These are phyloP conservation scores for Eidolon helvum DNA, from an alignment of 2,113 vertebrate species.

Conservation along the genomic window DNA sequence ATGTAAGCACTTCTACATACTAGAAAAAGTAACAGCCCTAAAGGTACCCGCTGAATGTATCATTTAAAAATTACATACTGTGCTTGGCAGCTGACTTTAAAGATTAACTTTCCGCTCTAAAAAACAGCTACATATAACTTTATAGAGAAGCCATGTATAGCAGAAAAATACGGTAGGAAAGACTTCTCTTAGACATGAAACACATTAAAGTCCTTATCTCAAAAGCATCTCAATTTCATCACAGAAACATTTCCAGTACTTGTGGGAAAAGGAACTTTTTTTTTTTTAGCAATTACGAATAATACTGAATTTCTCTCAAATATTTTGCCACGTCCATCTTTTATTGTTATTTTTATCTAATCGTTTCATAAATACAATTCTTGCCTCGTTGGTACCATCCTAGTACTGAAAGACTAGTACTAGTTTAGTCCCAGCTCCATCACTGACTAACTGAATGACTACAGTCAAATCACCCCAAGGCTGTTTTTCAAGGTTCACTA, in stretches of 20 bases:
- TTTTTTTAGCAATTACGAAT: not conserved
- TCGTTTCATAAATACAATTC: not conserved
- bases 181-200: not conserved
- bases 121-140: not conserved
- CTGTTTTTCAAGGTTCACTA: not conserved
- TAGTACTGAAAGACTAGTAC: not conserved
- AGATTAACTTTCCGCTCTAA: not conserved
- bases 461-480: not conserved
- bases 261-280: not conserved
- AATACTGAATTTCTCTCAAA: not conserved
- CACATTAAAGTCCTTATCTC: not conserved
- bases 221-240: conserved; percentile 14
- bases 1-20: not conserved
- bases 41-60: not conserved
- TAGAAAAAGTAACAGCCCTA: not conserved
- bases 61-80: not conserved
- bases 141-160: not conserved
- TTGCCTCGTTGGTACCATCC: not conserved
- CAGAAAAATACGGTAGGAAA: not conserved
- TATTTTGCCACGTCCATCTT: not conserved
- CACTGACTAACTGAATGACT: not conserved
- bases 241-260: not conserved
- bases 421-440: not conserved
- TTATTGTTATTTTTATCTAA: not conserved
- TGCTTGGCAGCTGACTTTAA: not conserved